These are phyloP conservation scores for Nematostella vectensis DNA, from an alignment of 92 coral and sea anemone genomes.

Conservation along the genomic window DNA sequence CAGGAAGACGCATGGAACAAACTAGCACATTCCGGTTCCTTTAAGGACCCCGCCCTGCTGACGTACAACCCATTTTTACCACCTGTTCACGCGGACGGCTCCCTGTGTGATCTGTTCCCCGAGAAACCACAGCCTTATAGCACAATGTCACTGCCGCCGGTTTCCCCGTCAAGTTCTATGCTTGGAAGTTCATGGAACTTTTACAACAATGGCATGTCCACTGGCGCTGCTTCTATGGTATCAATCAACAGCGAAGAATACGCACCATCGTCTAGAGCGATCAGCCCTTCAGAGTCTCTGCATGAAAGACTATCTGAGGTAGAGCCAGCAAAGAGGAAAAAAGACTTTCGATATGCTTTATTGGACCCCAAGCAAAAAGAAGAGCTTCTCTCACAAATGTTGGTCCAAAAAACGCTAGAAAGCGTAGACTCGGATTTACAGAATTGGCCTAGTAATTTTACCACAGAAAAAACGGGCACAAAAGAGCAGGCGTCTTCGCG, in stretches of 20 bases:
- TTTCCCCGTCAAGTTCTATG: conserved; percentile 97
- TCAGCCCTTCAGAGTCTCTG: conserved; percentile 71
- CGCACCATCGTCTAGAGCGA: conserved; percentile 74
- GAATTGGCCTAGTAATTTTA: conserved; percentile 43
- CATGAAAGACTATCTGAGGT: conserved; percentile 77
- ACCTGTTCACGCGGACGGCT: conserved; percentile 33
- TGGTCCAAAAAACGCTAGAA: conserved; percentile 73
- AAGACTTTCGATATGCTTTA: conserved; percentile 45
- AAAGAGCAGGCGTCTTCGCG: conserved; percentile 15
- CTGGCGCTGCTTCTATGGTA: conserved; percentile 90
- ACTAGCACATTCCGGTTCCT: conserved; percentile 61
- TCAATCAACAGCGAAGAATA: conserved; percentile 73
- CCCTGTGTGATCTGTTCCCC: conserved; percentile 34
- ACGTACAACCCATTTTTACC: conserved; percentile 45
- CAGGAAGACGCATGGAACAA: conserved; percentile 80
- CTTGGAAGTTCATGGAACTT: conserved; percentile 79
- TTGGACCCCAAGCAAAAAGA: conserved; percentile 75
- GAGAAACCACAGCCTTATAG: conserved; percentile 90
- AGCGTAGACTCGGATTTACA: conserved; percentile 56
- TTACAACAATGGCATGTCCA: conserved; percentile 85
- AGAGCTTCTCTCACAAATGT: conserved; percentile 71
- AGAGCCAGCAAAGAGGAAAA: conserved; percentile 39
- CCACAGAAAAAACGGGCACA: conserved; percentile 13
- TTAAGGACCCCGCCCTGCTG: conserved; percentile 50
- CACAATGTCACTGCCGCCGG: conserved; percentile 96